Evolutionary conservation across 2,797 vertebrate genomes (phyloP), one percentile per base, ranked within the genome.

Genomic region (Muscicapa comitata): DNA sequence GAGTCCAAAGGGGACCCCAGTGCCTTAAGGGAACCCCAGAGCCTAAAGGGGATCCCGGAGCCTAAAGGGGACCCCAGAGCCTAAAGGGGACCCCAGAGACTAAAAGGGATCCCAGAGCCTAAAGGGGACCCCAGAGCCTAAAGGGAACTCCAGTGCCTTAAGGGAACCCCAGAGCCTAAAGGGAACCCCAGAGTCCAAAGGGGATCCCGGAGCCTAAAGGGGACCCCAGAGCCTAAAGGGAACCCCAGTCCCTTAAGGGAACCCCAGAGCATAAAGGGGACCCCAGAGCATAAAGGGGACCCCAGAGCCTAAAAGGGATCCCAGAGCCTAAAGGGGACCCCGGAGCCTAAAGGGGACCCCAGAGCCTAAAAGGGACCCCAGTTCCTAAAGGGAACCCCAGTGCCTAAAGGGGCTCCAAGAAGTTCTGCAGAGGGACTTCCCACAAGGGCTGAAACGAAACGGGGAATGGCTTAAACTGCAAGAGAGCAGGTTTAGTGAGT

Each of bases 91-190:
- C 6, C 58, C 72, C 82, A 35, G 55, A 7, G 54, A 8, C 31
- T 24, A 5, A 19, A 38, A 40, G n/a, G 5, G 48, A 74, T 7
- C 37, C 50, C 17, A 23, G 35, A 6, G 4, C 20, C 11, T 19
- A 11, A 17, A 40, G 33, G n/a, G 8, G 33, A 74, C 3, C 38
- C 50, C 23, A 23, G 28, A 8, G 3, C 45, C 54, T 8, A 17
- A 61, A 63, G 13, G 21, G 5, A 3, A 33, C 1, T 9, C 70
- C 17, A 20, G 29, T 1, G 2, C 10, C 13, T 21, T 3, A 3
- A 42, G 59, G 14, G 7, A 25, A 12, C 2, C 11, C 17, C 28
- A 29, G 50, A 11, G 10, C 3, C 2, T 9, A 20, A 53, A 53
- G 29, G 51, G 11, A 5, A 51, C 0, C 50, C 23, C 23, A 24